Conservation (phyloP, 2,113 vertebrate species). For the Indicator indicator region DNA sequence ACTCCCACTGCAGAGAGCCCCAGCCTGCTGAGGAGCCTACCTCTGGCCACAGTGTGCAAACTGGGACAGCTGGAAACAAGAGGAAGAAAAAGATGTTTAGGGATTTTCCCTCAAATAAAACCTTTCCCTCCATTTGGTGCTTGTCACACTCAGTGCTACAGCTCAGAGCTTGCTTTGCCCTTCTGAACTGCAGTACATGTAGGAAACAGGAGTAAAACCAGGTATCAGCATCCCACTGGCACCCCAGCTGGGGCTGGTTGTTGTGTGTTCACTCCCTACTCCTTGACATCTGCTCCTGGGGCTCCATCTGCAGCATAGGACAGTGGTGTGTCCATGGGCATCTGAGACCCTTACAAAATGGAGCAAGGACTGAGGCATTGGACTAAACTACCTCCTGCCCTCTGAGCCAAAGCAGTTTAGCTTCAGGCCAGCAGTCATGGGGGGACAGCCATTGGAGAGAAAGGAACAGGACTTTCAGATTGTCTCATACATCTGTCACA, state of each 20-base stretch:
- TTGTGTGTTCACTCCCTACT: background rate
- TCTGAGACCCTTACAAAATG: background rate
- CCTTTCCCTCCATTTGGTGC: background rate
- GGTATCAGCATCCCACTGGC: background rate
- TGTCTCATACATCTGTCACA: background rate
- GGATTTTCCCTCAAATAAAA: background rate
- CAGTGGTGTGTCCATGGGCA: accelerated
- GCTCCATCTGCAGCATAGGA: background rate
- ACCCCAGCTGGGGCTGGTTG: background rate
- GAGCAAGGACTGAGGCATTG: background rate
- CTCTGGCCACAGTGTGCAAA: background rate
- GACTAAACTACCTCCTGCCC: background rate
- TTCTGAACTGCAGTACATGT: background rate
- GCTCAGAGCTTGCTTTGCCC: background rate
- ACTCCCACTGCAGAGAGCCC: background rate
- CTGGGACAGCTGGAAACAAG: background rate
- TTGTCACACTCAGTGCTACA: background rate
- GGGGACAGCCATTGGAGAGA: background rate
- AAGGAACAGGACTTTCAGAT: background rate
- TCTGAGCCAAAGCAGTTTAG: background rate
- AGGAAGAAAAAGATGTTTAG: background rate
- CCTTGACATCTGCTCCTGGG: background rate
- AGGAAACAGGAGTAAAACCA: background rate
- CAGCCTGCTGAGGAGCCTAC: background rate
- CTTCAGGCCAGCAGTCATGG: background rate